A percentile compares a stretch with the other conserved stretches of the same genome.
Evolutionary conservation across 2,888 invertebrate species (phyloP).

Genomic region (Trichopria drosophilae): DNA sequence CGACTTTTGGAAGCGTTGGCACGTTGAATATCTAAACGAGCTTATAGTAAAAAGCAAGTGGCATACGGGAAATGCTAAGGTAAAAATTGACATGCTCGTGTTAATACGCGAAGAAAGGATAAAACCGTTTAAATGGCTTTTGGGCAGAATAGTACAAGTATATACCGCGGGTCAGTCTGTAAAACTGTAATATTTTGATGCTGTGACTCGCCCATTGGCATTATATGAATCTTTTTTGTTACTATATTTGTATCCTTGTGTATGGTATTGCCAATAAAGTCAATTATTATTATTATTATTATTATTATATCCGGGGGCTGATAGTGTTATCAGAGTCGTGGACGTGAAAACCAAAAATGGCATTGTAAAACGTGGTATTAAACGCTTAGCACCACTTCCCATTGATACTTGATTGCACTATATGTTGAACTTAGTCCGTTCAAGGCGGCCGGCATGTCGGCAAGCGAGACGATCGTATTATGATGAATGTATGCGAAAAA

Average conservation of each 20-base stretch:
- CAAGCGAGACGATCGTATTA: no score
- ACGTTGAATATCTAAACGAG: background rate
- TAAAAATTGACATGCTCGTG: no score
- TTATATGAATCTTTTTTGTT: no score
- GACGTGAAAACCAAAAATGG: background rate
- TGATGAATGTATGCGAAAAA: no score
- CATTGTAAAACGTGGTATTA: background rate
- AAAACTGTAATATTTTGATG: no score
- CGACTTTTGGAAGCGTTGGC: conserved; percentile 2
- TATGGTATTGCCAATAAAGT: no score
- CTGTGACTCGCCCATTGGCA: no score
- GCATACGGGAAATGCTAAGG: conserved; percentile 1
- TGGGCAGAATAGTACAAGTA: background rate
- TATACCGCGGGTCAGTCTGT: no score
- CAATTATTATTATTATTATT: no score
- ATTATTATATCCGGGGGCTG: background rate
- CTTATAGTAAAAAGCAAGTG: background rate
- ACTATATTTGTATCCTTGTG: no score
- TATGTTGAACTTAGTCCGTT: background rate
- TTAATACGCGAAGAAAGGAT: no score
- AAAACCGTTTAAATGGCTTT: background rate
- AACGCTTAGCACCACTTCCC: background rate
- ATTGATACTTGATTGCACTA: background rate
- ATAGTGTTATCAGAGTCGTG: background rate
- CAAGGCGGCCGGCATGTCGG: conserved; percentile 1